A percentile compares a stretch with the other conserved stretches of the same genome.
Conservation (phyloP, 2,113 vertebrate species). For the Lepus americanus region DNA sequence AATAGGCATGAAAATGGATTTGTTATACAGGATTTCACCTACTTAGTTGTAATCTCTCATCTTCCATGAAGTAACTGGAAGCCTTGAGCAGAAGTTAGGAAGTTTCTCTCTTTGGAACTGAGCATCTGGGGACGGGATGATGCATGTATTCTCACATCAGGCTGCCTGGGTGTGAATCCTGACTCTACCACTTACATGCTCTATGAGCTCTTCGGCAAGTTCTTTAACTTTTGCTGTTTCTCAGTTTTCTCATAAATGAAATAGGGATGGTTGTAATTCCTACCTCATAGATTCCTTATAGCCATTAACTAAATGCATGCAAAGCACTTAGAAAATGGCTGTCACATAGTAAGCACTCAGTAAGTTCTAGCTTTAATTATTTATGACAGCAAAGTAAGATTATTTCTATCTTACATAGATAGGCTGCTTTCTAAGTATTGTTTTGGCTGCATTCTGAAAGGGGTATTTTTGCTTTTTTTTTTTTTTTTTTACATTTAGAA, state of each 20-base stretch:
- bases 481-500: conserved; percentile 42
- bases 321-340: conserved; percentile 37
- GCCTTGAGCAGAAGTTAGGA: conserved; percentile 43
- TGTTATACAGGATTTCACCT: neutral
- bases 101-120: conserved; percentile 42
- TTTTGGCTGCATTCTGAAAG: conserved; percentile 28
- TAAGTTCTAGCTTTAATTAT: conserved; percentile 57
- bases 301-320: neutral
- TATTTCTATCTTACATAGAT: conserved; percentile 12
- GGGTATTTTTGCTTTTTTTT: neutral
- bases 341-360: conserved; percentile 28
- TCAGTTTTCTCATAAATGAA: conserved; percentile 61
- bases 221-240: conserved; percentile 17
- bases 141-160: neutral
- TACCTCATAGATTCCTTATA: neutral
- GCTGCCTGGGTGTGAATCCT: conserved; percentile 59
- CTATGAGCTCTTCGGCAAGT: conserved; percentile 47
- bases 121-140: neutral
- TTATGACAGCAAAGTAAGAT: conserved; percentile 46
- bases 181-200: neutral
- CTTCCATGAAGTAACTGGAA: conserved; percentile 37
- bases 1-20: conserved; percentile 32
- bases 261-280: neutral
- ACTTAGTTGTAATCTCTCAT: conserved; percentile 36
- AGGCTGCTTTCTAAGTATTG: neutral